Evolutionary conservation across 2,797 vertebrate genomes (phyloP), one percentile per base, ranked within the genome.

Genomic region (Rhinophrynus dorsalis): DNA sequence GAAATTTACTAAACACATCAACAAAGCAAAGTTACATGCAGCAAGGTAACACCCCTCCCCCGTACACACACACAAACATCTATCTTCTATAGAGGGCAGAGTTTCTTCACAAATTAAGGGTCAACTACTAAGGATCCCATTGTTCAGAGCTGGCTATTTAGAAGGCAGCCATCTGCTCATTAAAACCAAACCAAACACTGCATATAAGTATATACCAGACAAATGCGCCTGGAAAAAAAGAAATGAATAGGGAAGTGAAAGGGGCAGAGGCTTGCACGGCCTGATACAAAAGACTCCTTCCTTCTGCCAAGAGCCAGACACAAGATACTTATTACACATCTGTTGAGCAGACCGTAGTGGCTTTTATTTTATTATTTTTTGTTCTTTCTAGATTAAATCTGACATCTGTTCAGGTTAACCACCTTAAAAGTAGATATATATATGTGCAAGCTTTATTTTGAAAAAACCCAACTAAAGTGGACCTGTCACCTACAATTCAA

Each of bases 141-240:
- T 76, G 74, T 76, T 62, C 68, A 57, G 38, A 63, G 50, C 21
- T 40, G 55, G 68, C 74, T 72, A 55, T 59, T 40, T 60, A 67
- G 51, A 71, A 62, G 42, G 64, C 45, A 45, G 68, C 74, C 74
- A 76, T 76, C 74, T 76, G 74, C 51, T 76, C 74, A 35, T 72
- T 76, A 72, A 50, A 68, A 32, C 58, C n/a, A 20, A 61, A 63
- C 63, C 57, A 67, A 60, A 29, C 68, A 29, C 52, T 38, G 51
- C 29, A 55, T 54, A 67, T 56, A 64, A 40, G 63, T 44, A 35
- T n/a, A n/a, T 44, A 17, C 45, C 42, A 57, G 51, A 58, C 57
- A 57, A 65, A 68, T 44, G 44, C 26, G 29, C 32, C 56, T 54
- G 63, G 26, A 35, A 33, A 30, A 72, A 48, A 24, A 55, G 21